Evolutionary conservation across 2,113 vertebrate genomes (phyloP), one percentile per base, ranked within the genome.

Genomic region (Pipra filicauda): DNA sequence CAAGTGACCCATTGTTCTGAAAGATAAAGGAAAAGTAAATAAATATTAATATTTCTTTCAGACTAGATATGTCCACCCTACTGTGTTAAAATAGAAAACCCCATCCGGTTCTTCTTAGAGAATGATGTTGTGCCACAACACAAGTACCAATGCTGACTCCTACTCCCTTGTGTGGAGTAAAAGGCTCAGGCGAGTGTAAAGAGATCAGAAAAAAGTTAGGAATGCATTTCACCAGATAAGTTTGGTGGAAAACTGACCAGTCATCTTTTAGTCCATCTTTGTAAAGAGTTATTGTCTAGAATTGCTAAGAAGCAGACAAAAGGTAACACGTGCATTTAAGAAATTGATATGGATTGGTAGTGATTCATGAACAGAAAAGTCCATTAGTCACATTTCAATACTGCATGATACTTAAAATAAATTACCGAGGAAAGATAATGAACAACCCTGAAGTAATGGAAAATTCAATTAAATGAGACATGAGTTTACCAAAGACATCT

Each of bases 1-100:
- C 98, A 98, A 99, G 98, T 59, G 99, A 99, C 41, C 99, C 99
- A 81, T 99, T 99, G 97, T 99, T 99, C 99, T 99, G 98, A 46
- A 97, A 96, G 18, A 89, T 41, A 91, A 88, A 54, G 22, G 33
- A 94, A 96, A 96, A 97, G 43, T 69, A 57, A 6, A 27, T 46
- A 2, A 80, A 66, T 21, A 71, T 74, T 44, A 52, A 26, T 22
- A 39, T 51, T 72, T 70, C 16, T 51, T 77, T 75, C 35, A 72
- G 23, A 82, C 8, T 12, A 41, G 16, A 75, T 18, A 66, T 33
- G 20, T 41, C 69, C 12, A 58, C 10, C 11, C 18, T 49, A 75
- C 51, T 10, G 39, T 21, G 23, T 66, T 80, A 8, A 73, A 77
- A 46, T 7, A 52, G 30, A 88, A 77, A 19, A 44, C 6, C 67